phyloP scores from a whole-genome alignment of 2,888 invertebrate species.

The Parnassius smintheus region DNA sequence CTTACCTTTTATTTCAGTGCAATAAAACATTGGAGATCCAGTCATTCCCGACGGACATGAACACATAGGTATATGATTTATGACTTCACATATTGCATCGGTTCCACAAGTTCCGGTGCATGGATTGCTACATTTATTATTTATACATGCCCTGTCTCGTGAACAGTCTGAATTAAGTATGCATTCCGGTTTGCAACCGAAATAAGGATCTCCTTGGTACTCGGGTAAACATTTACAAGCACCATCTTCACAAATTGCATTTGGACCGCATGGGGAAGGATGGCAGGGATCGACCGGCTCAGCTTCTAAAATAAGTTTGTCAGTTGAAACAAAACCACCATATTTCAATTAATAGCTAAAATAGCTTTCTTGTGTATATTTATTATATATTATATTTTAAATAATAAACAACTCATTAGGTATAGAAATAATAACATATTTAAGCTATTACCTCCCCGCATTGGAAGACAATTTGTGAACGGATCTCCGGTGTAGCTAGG shows the following conservation, averaged over 20 bases:
- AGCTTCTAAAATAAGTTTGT: slow-evolving; percentile 48
- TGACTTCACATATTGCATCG: slow-evolving; percentile 80
- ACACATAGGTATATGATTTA: slow-evolving; percentile 86
- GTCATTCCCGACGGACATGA: slow-evolving; percentile 83
- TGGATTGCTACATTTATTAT: slow-evolving; percentile 87
- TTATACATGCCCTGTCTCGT: slow-evolving; percentile 85
- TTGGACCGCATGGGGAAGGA: slow-evolving; percentile 86
- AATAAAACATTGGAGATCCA: slow-evolving; percentile 84
- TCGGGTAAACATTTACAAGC: slow-evolving; percentile 86
- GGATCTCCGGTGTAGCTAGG: slow-evolving; percentile 88
- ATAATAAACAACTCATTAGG: neutral
- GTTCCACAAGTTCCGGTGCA: slow-evolving; percentile 86
- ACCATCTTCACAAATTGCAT: slow-evolving; percentile 83
- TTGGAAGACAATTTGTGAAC: slow-evolving; percentile 76
- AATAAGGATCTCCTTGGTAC: slow-evolving; percentile 87
- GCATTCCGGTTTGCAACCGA: slow-evolving; percentile 90
- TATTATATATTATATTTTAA: too few species aligned
- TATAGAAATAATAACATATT: neutral
- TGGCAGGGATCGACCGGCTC: slow-evolving; percentile 81
- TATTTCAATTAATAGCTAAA: too few species aligned
- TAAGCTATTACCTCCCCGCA: slow-evolving; percentile 48
- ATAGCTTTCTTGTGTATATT: too few species aligned
- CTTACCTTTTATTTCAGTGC: slow-evolving; percentile 65
- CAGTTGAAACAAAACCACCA: too few species aligned
- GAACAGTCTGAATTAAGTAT: slow-evolving; percentile 87